phyloP scores from a whole-genome alignment of 2,888 invertebrate species.

The Hesperia comma region DNA sequence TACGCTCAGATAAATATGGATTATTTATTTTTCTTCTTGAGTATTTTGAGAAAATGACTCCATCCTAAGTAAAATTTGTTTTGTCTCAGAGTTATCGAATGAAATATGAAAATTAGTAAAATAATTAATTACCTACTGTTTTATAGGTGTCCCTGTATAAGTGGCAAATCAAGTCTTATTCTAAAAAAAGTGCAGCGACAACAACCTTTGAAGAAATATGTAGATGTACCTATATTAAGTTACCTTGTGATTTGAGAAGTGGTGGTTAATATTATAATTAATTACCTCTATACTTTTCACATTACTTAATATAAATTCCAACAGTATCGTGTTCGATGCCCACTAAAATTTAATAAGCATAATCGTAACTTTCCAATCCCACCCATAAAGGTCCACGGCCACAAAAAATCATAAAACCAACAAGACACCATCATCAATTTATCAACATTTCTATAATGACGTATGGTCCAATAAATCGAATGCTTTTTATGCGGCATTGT shows the following conservation, averaged over 20 bases:
- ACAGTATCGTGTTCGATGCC: constrained; percentile 5
- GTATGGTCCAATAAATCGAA: constrained; percentile 72
- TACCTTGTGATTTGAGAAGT: neutral
- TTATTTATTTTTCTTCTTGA: too few species aligned
- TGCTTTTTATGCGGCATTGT: constrained; percentile 53
- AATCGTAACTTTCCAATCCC: constrained; percentile 42
- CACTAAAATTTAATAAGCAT: constrained; percentile 36
- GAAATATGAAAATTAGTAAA: too few species aligned
- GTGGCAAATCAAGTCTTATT: too few species aligned
- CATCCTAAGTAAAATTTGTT: too few species aligned
- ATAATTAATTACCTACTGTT: too few species aligned
- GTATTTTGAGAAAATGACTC: too few species aligned
- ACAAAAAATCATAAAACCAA: constrained; percentile 47
- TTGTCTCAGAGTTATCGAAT: too few species aligned
- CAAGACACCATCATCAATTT: constrained; percentile 58
- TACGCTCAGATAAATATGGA: too few species aligned
- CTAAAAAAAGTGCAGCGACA: too few species aligned
- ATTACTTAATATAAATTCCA: constrained; percentile 11
- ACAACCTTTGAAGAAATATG: neutral
- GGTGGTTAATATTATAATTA: neutral
- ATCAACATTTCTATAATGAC: constrained; percentile 71
- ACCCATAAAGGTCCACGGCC: constrained; percentile 41
- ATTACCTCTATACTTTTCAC: neutral
- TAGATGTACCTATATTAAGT: neutral
- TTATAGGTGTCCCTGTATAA: too few species aligned